Base-by-base conservation (phyloP, 2,888 invertebrate species). In the Hartigia nigra region DNA sequence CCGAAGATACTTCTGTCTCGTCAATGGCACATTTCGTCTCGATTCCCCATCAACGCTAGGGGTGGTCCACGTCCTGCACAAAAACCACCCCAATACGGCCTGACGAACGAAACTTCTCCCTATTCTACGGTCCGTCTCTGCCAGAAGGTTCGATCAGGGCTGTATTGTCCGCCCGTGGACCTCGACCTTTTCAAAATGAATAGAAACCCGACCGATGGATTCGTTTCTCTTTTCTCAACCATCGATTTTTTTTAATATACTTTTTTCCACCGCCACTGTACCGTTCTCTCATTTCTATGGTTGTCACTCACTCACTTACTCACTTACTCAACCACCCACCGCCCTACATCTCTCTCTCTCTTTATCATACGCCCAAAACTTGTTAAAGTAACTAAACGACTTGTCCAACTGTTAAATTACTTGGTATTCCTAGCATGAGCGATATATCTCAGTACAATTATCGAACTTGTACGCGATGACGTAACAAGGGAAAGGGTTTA, bases 51-150 rank as follows among this genome's bases (percentile, higher is more conserved):
- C 82, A 81, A 84, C 78, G 85, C 78, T 69, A 79, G 85, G 85
- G 86, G 86, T 85, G 86, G 84, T 83, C 82, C 82, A 80, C 80
- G 84, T 80, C 81, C 81, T 82, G 81, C 80, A 85, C 83, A 82
- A 84, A 86, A 87, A 86, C 81, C 85, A 83, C 83, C 85, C 84
- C 85, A 78, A 79, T 84, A 55, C 69, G 34, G 74, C 78, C 82
- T 83, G 83, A 82, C 84, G 84, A 86, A 84, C 79, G 79, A 83
- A 82, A 84, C 81, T 82, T 81, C 79, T 74, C 76, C 76, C 74
- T 77, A 75, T 70, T 76, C 34, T 23, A 34, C 69, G 12, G 31
- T 32, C 31, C 32, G 31, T 72, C 34, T 72, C 72, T 72, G 31
- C 72, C 72, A 72, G 55, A 55, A 55, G 72, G 72, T 34, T 72